Percentiles rank a stretch among this genome's conserved stretches.
Evolutionary conservation across 2,888 invertebrate genomes (phyloP).

Genomic region (Gisinianus flammeolus): DNA sequence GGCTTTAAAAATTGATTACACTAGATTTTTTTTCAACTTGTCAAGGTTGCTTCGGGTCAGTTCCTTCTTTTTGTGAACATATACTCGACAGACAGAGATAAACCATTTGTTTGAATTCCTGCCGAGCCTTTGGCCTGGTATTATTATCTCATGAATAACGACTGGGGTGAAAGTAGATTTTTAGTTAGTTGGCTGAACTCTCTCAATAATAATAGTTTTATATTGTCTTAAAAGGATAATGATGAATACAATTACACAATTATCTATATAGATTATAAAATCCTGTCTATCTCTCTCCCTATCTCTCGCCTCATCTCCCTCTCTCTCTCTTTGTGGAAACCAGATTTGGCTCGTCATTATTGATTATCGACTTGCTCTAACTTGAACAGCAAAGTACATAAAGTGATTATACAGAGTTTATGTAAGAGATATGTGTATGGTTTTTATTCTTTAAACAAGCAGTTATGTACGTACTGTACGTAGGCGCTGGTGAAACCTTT

Average conservation of each 20-base stretch:
- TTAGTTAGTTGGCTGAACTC: neutral
- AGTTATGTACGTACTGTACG: neutral
- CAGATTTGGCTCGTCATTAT: conserved; percentile 25
- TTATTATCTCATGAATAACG: conserved; percentile 19
- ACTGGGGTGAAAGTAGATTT: conserved; percentile 23
- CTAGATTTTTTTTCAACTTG: conserved; percentile 11
- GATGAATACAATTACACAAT: conserved; percentile 12
- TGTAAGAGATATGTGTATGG: neutral
- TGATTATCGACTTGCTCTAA: conserved; percentile 19
- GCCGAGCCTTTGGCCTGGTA: neutral
- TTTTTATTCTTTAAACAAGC: neutral
- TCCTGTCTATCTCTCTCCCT: too few species aligned
- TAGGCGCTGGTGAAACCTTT: too few species aligned
- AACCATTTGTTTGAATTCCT: neutral
- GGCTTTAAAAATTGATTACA: conserved; percentile 11
- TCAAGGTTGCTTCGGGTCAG: conserved; percentile 32
- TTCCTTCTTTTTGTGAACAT: neutral
- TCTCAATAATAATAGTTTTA: conserved; percentile 9
- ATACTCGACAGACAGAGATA: neutral
- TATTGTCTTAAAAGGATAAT: conserved; percentile 6
- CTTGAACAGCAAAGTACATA: neutral
- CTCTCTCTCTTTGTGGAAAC: conserved; percentile 12
- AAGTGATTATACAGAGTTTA: neutral
- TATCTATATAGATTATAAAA: too few species aligned
- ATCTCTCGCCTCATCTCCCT: too few species aligned